Evolutionary conservation across 2,888 invertebrate species (phyloP), one percentile per base, ranked within the genome.

Genomic region (Drosophila paracracens): DNA sequence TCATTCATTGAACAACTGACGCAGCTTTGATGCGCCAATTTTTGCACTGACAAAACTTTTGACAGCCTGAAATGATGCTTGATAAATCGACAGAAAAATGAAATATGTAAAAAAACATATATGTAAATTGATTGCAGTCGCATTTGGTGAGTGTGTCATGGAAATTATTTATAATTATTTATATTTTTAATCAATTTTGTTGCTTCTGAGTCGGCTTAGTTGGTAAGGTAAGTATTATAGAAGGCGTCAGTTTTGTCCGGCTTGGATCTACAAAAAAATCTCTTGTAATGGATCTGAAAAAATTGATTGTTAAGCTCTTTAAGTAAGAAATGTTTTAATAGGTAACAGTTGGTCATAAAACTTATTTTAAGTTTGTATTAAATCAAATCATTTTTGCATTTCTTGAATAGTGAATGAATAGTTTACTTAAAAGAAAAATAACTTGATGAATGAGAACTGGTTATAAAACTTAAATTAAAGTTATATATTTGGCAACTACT

Each of bases 1-100:
- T 88, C 83, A 88, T 87, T 85, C 87, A 85, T 88, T 84, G 84
- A 87, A 78, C 71, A 88, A 62, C 74, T 73, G 68, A 73, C 50
- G 64, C 58, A 79, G 64, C 53, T 79, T 70, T 79, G 76, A 79
- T 78, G 79, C 70, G 80, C 70, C 29, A 79, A 75, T 70, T 67
- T 76, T 38, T 79, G 67, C 77, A 77, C 77, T 77, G 77, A 66
- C 61, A 79, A 57, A 77, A 76, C 51, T 62, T 63, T 57, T 70
- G 72, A 73, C 71, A 71, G 58, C 58, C 43, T 38, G 33, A 36
- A 21, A 40, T 33, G 54, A 48, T 70, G 31, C 4, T 51, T 56
- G 51, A 62, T 62, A 59, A 64, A 61, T 62, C 27, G 35, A 31
- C 43, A 31, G 29, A 25, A 36, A 18, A 27, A 29, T 18, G 4